Evolutionary conservation across 2,888 invertebrate genomes (phyloP).

Genomic region (Aleiodes leptofemur): DNA sequence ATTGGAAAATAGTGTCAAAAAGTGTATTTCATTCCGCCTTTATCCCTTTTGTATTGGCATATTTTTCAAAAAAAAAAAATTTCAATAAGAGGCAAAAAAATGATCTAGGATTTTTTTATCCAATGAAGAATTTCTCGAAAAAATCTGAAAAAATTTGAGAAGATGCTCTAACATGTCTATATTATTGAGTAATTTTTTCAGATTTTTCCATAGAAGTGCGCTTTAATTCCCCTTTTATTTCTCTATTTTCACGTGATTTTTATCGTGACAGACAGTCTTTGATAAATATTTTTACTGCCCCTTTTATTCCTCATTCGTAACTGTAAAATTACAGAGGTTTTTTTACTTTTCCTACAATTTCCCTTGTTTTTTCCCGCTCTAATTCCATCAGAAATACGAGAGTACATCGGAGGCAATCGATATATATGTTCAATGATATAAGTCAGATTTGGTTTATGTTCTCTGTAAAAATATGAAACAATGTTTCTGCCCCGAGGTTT

Average conservation of each 20-base stretch:
- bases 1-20: background rate
- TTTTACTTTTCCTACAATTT: constrained; percentile 1
- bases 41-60: too few species aligned
- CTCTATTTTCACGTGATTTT: background rate
- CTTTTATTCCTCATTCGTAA: background rate
- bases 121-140: too few species aligned
- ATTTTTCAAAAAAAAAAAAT: too few species aligned
- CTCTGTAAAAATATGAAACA: constrained; percentile 5
- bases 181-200: too few species aligned
- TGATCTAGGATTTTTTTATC: too few species aligned
- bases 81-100: too few species aligned
- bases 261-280: constrained; percentile 12
- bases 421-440: background rate
- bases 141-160: too few species aligned
- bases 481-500: background rate
- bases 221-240: background rate
- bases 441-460: constrained; percentile 20
- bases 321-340: background rate
- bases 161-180: too few species aligned
- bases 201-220: too few species aligned
- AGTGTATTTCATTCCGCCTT: too few species aligned
- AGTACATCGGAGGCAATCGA: background rate
- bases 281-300: constrained; percentile 7
- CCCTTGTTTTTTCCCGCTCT: background rate
- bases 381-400: background rate